Percentiles rank a stretch among this genome's conserved stretches.
Conservation (phyloP, 2,797 vertebrate genomes). For the Arctocebus calabarensis region DNA sequence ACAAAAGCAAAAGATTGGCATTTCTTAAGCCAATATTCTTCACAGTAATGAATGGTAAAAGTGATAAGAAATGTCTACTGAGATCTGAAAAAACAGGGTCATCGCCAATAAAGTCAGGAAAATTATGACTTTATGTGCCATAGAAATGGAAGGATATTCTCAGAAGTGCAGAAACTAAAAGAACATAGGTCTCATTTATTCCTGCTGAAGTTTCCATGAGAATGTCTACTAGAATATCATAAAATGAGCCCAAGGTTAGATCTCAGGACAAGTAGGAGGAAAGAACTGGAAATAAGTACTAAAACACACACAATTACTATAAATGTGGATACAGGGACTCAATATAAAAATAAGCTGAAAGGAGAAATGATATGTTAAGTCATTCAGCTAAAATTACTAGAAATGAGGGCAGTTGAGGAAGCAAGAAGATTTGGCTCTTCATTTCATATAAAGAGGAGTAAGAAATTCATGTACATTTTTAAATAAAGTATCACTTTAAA, state of each 20-base stretch:
- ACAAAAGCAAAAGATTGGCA: not conserved
- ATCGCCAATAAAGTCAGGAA: not conserved
- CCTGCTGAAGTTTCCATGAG: not conserved
- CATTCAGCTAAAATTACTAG: not conserved
- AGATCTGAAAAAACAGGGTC: not conserved
- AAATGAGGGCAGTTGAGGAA: not conserved
- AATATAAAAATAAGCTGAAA: conserved; percentile 18
- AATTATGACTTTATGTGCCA: not conserved
- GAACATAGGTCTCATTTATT: not conserved
- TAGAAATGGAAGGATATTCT: not conserved
- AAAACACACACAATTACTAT: not conserved
- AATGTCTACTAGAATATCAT: not conserved
- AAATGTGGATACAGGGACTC: not conserved
- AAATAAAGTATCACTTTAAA: conserved; percentile 24
- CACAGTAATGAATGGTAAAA: not conserved
- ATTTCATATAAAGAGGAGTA: not conserved
- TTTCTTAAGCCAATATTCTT: not conserved
- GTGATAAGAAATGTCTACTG: not conserved
- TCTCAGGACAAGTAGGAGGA: not conserved
- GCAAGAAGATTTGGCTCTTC: not conserved
- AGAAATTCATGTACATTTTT: conserved; percentile 6
- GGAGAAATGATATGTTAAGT: conserved; percentile 22
- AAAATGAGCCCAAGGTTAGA: not conserved
- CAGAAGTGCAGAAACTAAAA: not conserved
- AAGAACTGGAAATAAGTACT: conserved; percentile 6